Evolutionary conservation across 1,140 invertebrate genomes (phyloP), one percentile per base, ranked within the genome.

Genomic region (Geopemphigus sp.): DNA sequence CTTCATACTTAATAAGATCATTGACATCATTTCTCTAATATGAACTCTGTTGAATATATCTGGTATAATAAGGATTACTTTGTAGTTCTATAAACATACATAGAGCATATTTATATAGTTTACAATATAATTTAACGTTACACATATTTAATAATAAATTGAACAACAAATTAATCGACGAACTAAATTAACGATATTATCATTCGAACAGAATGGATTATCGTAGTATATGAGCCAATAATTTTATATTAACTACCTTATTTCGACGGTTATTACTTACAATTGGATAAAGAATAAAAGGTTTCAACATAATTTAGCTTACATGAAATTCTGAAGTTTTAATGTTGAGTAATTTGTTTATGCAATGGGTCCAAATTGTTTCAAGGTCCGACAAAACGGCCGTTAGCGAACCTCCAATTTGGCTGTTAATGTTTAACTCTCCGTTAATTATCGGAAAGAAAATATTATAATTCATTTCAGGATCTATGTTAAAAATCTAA

Each of bases 31-130:
- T 87, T 95, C 93, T 84, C 94, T 94, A 29, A 98, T 87, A 87
- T 96, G 93, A 19, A 90, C 91, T 80, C 95, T 89, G 82, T 94
- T 93, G 85, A 96, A 98, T 83, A 97, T 92, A 87, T 97, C 95
- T 50, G 95, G 94, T 83, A 98, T 91, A 64, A 98, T 88, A 4
- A 98, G 87, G 1, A 98, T 93, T 64, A 92, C 95, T 85, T 92
- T 90, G 85, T 95, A 96, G 83, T 92, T 90, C 86, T 89, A 83
- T 8, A 54, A 87, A 39, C 32, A 39, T 39, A 39, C 32, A 39
- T 39, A 4, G 3, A 39, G 32, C 8, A 39, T 39, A 39, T 39
- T 39, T 39, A 39, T 39, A 39, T 4, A 39, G 32, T 39, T 4
- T 39, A 39, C 3, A 4, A 39, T 39, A 39, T 39, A 39, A 39